Conservation (phyloP, 2,888 invertebrate genomes). For the Andrena fulva region DNA sequence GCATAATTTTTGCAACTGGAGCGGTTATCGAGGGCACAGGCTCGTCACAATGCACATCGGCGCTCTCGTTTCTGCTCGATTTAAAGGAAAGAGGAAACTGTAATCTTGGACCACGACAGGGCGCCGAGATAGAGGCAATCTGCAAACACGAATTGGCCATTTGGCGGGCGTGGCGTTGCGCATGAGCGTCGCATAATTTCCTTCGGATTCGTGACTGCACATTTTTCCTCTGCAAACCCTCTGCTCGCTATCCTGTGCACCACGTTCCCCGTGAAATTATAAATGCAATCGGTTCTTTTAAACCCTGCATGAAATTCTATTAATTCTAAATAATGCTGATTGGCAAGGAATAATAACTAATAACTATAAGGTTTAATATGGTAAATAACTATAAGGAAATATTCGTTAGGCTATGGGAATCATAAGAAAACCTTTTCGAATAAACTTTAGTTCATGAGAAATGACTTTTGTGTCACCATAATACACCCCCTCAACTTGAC, state of each 20-base stretch:
- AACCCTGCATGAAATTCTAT: background rate
- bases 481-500: too few relatives aligned
- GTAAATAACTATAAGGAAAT: too few relatives aligned
- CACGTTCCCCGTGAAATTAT: slow-evolving; percentile 18
- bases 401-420: too few relatives aligned
- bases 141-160: slow-evolving; percentile 84
- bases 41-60: slow-evolving; percentile 35
- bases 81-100: slow-evolving; percentile 81
- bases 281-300: slow-evolving; percentile 16
- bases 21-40: slow-evolving; percentile 43
- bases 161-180: slow-evolving; percentile 80
- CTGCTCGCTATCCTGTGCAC: slow-evolving; percentile 51
- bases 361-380: too few relatives aligned
- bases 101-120: slow-evolving; percentile 80
- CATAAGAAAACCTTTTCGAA: too few relatives aligned
- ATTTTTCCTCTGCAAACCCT: slow-evolving; percentile 64
- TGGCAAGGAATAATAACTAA: too few relatives aligned
- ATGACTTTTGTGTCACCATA: too few relatives aligned
- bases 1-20: slow-evolving; percentile 41
- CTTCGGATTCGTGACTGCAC: slow-evolving; percentile 71
- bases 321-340: too few relatives aligned
- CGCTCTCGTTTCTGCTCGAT: slow-evolving; percentile 48
- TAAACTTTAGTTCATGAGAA: too few relatives aligned
- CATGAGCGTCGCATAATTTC: slow-evolving; percentile 76
- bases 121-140: slow-evolving; percentile 83